Conservation (phyloP, 2,888 invertebrate genomes). For the Sphaerophoria rueppellii region DNA sequence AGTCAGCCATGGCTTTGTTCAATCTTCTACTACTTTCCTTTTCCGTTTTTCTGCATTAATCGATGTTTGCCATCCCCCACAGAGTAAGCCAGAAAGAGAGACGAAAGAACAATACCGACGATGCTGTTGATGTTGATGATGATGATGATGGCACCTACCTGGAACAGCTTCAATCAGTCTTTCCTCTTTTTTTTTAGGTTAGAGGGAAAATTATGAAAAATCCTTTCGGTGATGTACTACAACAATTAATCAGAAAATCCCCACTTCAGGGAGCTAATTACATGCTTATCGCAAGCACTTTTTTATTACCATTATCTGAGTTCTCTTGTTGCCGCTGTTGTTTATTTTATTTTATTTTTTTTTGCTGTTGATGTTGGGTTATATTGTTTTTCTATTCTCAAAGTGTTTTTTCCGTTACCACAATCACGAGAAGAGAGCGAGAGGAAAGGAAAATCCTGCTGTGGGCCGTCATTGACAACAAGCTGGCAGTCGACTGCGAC, state of each 20-base stretch:
- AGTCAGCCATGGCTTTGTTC: constrained; percentile 24
- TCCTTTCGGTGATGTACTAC: constrained; percentile 58
- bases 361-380: not conserved
- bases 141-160: constrained; percentile 42
- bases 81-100: not conserved
- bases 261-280: constrained; percentile 71
- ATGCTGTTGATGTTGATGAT: not conserved
- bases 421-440: not conserved
- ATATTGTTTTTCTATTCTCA: constrained; percentile 2
- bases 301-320: constrained; percentile 59
- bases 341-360: not conserved
- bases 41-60: constrained; percentile 25
- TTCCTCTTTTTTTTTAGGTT: not conserved
- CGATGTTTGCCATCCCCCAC: constrained; percentile 20
- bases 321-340: not conserved
- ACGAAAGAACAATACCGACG: not conserved
- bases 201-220: constrained; percentile 53
- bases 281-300: constrained; percentile 70
- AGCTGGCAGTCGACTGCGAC: constrained; percentile 35
- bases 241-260: constrained; percentile 69
- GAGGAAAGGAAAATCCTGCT: not conserved
- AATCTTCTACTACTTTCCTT: constrained; percentile 8
- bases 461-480: constrained; percentile 21
- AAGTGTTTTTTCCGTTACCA: constrained; percentile 29
- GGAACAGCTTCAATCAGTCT: constrained; percentile 17